phyloP scores from a whole-genome alignment of 2,113 vertebrate species.

The Ictalurus furcatus region DNA sequence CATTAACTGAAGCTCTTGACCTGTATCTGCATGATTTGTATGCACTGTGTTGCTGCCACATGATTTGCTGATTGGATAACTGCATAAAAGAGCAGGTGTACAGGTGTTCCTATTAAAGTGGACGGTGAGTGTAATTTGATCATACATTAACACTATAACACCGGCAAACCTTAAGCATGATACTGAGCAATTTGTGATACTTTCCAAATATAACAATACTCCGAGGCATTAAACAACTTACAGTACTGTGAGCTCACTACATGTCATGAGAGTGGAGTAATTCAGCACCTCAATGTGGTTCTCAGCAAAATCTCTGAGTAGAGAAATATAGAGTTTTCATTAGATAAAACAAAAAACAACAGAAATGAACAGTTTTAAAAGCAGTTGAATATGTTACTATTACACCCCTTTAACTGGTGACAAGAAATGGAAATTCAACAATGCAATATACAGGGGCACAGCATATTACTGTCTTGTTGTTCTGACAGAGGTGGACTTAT shows the following conservation, averaged over 20 bases:
- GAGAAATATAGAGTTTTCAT: not conserved
- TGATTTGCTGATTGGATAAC: not conserved
- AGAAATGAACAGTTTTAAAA: not conserved
- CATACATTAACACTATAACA: not conserved
- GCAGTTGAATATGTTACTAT: not conserved
- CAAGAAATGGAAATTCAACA: not conserved
- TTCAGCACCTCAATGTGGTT: slow-evolving; percentile 73
- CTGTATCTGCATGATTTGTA: not conserved
- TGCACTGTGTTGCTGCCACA: not conserved
- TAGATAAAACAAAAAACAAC: not conserved
- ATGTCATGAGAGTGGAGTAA: slow-evolving; percentile 73
- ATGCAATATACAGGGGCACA: not conserved
- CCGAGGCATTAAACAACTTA: slow-evolving; percentile 64
- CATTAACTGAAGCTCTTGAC: not conserved
- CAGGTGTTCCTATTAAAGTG: not conserved
- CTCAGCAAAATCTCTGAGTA: slow-evolving; percentile 75
- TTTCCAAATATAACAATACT: not conserved
- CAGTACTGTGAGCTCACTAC: slow-evolving; percentile 73
- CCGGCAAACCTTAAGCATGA: not conserved
- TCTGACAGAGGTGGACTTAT: not conserved
- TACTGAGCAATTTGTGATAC: not conserved
- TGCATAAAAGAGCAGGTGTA: not conserved
- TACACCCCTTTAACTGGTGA: not conserved
- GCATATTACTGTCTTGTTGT: not conserved
- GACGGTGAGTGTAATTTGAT: not conserved